Percentiles rank a stretch among this genome's conserved stretches.
These are phyloP conservation scores for Phoxinus phoxinus DNA, from an alignment of 2,113 vertebrate genomes.

Conservation along the genomic window DNA sequence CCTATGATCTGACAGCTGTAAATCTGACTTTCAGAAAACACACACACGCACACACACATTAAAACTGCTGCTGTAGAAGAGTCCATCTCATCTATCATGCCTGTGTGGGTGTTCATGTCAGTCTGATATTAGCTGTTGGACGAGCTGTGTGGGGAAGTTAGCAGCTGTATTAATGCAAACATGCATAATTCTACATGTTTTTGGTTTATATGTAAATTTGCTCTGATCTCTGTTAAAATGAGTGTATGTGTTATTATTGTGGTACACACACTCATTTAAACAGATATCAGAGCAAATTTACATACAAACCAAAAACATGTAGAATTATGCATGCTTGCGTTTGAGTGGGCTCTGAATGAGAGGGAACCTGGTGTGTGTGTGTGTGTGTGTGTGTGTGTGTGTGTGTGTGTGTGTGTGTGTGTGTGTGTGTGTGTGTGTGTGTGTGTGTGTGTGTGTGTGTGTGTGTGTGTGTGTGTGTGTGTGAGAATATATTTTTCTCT, in stretches of 20 bases:
- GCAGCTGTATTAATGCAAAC: not conserved
- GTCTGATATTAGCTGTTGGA: not conserved
- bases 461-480: conserved; percentile 26
- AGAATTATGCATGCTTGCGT: not conserved
- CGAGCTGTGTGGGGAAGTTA: not conserved
- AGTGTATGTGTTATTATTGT: not conserved
- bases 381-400: no score
- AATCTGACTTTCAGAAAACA: conserved; percentile 40
- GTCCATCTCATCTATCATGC: conserved; percentile 3
- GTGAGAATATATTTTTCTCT: conserved; percentile 2
- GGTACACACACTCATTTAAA: not conserved
- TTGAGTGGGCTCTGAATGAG: not conserved
- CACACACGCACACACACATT: conserved; percentile 32
- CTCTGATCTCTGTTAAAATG: not conserved
- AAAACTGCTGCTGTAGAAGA: conserved; percentile 19
- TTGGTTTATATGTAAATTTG: not conserved
- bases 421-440: no score
- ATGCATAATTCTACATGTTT: conserved; percentile 3
- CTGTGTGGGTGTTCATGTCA: not conserved
- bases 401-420: no score
- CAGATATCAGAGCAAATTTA: not conserved
- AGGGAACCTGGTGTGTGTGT: not conserved
- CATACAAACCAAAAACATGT: not conserved
- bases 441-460: not conserved
- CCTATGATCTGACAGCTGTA: conserved; percentile 20